Conservation (phyloP, 1,140 invertebrate genomes). For the Brachionus asplanchnoidis region DNA sequence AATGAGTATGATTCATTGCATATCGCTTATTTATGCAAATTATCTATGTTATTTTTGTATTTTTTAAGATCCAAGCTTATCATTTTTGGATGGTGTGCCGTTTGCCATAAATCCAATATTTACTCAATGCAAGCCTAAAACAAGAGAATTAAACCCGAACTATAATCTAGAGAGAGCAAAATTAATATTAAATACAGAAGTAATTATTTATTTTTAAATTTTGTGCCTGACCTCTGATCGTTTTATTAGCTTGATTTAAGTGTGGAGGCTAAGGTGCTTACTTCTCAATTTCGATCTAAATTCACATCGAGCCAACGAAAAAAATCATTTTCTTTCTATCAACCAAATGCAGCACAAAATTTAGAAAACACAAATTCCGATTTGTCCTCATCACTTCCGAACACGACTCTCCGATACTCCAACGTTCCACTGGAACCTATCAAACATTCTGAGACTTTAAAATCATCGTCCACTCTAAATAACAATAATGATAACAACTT, state of each 20-base stretch:
- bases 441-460: not conserved
- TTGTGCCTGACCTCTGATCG: not conserved
- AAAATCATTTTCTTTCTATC: not conserved
- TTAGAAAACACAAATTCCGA: not conserved
- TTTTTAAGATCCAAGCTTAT: not conserved
- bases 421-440: not conserved
- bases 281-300: not conserved
- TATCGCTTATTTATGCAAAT: too few relatives aligned
- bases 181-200: not conserved
- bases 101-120: constrained; percentile 20
- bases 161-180: constrained; percentile 13
- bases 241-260: constrained; percentile 8
- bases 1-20: not conserved
- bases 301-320: not conserved
- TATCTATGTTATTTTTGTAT: not conserved
- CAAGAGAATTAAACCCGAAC: not conserved
- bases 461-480: not conserved
- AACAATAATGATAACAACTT: constrained; percentile 9
- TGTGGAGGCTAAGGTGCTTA: not conserved
- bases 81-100: not conserved
- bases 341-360: not conserved
- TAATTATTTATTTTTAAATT: not conserved
- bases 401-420: not conserved
- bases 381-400: constrained; percentile 3
- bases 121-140: not conserved